These are phyloP conservation scores for Aphodius sticticus DNA, from an alignment of 2,888 invertebrate genomes.

Conservation along the genomic window DNA sequence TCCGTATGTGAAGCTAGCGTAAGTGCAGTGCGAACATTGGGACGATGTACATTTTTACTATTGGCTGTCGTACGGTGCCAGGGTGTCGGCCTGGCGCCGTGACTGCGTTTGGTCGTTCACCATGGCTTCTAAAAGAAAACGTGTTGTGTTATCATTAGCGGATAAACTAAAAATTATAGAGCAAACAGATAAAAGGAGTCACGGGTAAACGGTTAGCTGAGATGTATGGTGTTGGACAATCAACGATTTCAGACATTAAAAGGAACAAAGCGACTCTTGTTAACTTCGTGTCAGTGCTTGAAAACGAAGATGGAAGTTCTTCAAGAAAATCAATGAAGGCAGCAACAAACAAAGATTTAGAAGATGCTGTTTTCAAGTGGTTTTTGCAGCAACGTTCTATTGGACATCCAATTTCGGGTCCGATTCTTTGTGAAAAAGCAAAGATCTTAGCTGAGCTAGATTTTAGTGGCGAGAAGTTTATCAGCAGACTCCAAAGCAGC, in stretches of 20 bases:
- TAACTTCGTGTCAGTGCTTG: slow-evolving; percentile 45
- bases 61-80: no score
- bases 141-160: slow-evolving; percentile 45
- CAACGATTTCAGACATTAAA: slow-evolving; percentile 47
- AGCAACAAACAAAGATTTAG: slow-evolving; percentile 45
- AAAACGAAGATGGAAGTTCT: slow-evolving; percentile 45
- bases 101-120: no score
- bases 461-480: slow-evolving; percentile 39
- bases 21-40: no score
- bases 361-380: slow-evolving; percentile 48
- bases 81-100: no score
- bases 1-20: neutral
- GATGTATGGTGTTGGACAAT: slow-evolving; percentile 44
- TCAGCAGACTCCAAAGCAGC: slow-evolving; percentile 40
- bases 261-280: slow-evolving; percentile 41
- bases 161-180: slow-evolving; percentile 43
- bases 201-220: slow-evolving; percentile 44
- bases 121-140: no score
- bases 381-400: slow-evolving; percentile 43
- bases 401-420: slow-evolving; percentile 45
- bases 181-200: slow-evolving; percentile 34
- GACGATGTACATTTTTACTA: no score
- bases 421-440: slow-evolving; percentile 43
- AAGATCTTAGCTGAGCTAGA: slow-evolving; percentile 37
- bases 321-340: slow-evolving; percentile 45